Conservation (phyloP, 2,797 vertebrate genomes). For the Sebastes itinus region DNA sequence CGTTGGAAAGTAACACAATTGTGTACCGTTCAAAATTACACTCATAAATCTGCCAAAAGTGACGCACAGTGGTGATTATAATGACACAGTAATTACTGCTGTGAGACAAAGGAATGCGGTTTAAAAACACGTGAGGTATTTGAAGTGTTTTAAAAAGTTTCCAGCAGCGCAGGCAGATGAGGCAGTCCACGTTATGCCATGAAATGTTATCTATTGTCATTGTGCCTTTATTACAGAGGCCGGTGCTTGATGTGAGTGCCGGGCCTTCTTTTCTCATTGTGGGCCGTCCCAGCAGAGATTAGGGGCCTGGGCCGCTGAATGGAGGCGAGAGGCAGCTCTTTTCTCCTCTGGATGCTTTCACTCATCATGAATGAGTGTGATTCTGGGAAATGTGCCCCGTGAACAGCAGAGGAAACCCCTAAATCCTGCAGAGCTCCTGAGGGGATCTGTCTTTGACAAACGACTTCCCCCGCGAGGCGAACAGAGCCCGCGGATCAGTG, state of each 20-base stretch:
- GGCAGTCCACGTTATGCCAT: slow-evolving; percentile 42
- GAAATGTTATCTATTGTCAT: slow-evolving; percentile 67
- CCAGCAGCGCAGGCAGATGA: slow-evolving; percentile 18
- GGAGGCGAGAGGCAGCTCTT: slow-evolving; percentile 59
- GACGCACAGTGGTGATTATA: neutral
- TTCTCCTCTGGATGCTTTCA: slow-evolving; percentile 64
- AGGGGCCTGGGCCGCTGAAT: slow-evolving; percentile 73
- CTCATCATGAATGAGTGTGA: slow-evolving; percentile 76
- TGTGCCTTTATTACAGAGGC: slow-evolving; percentile 45
- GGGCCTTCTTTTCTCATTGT: slow-evolving; percentile 65
- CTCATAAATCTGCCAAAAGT: neutral
- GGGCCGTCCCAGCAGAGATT: slow-evolving; percentile 72
- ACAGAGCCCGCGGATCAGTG: slow-evolving; percentile 46
- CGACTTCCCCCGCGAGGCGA: slow-evolving; percentile 60
- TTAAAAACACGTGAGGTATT: slow-evolving; percentile 17
- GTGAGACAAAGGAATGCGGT: slow-evolving; percentile 5
- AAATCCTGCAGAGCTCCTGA: slow-evolving; percentile 75
- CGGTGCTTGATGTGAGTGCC: slow-evolving; percentile 61
- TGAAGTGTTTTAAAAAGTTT: slow-evolving; percentile 36
- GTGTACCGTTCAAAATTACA: neutral
- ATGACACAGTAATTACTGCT: neutral
- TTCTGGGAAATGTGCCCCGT: slow-evolving; percentile 76
- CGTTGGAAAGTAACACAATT: neutral
- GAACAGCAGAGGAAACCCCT: slow-evolving; percentile 74
- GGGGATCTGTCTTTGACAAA: slow-evolving; percentile 76